These are phyloP conservation scores for Gastrophysa polygoni DNA, from an alignment of 2,888 invertebrate species.

Conservation along the genomic window DNA sequence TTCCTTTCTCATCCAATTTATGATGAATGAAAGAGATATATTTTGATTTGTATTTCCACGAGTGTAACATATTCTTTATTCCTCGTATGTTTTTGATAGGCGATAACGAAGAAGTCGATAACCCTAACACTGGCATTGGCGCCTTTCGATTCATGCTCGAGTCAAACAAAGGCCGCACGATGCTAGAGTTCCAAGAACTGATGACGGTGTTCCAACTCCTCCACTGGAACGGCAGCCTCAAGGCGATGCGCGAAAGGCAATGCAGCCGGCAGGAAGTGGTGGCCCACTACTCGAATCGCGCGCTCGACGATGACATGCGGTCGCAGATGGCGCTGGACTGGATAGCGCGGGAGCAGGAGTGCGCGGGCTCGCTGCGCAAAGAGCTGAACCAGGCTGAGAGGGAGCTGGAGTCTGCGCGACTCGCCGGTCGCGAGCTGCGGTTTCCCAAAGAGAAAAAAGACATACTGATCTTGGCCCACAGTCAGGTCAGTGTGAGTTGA, in stretches of 20 bases:
- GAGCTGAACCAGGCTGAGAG: slow-evolving; percentile 86
- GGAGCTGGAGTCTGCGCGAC: slow-evolving; percentile 82
- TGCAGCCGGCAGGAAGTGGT: slow-evolving; percentile 93
- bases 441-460: slow-evolving; percentile 97
- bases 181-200: slow-evolving; percentile 95
- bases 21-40: too few species aligned
- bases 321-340: slow-evolving; percentile 96
- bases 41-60: too few species aligned
- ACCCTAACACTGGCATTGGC: slow-evolving; percentile 74
- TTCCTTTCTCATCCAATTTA: too few species aligned
- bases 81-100: slow-evolving; percentile 50
- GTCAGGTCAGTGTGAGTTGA: slow-evolving; percentile 70
- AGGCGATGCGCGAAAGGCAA: slow-evolving; percentile 93
- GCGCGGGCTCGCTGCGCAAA: slow-evolving; percentile 75
- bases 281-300: slow-evolving; percentile 91
- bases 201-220: slow-evolving; percentile 97
- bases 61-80: not conserved
- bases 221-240: slow-evolving; percentile 96
- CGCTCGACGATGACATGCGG: slow-evolving; percentile 93
- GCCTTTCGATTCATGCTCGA: slow-evolving; percentile 79
- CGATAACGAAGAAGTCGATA: slow-evolving; percentile 64
- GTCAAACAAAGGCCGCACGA: slow-evolving; percentile 88
- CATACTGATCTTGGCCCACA: slow-evolving; percentile 86
- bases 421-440: slow-evolving; percentile 88
- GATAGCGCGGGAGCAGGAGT: slow-evolving; percentile 83